Evolutionary conservation across 1,140 invertebrate species (phyloP), one percentile per base, ranked within the genome.

Genomic region (Drosophila erecta): DNA sequence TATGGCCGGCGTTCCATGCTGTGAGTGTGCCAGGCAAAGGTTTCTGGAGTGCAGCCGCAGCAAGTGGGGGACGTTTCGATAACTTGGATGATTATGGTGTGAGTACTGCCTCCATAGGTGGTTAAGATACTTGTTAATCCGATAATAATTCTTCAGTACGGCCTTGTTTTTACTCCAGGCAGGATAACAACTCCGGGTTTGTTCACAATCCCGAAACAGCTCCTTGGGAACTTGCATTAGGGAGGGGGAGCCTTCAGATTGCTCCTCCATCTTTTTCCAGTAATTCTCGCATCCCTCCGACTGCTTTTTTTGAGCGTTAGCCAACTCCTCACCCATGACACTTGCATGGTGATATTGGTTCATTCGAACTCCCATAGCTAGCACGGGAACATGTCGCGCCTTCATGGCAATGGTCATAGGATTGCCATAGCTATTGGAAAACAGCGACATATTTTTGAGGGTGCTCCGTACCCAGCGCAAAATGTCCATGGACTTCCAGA

Each of bases 341-440:
- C 17, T 2, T 61, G 58, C 53, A 73, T 72, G 11, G 47, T 80
- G 67, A 17, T 71, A 41, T 0, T 81, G 81, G 17, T 67, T 71
- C 69, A 81, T 71, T 3, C 76, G 74, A 0, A 84, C 70, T 17
- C 77, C 73, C 72, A 91, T 59, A 6, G 74, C 79, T 33, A 91
- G 51, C 17, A 91, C 90, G 2, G 90, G 83, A 33, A 72, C 64
- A 17, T 84, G 78, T 0, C 76, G 79, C 3, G 90, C 75, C 30
- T 90, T 90, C 14, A 72, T 43, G 0, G 81, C 76, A 20, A 91
- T 73, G 6, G 65, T 84, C 20, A 58, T 73, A 0, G 90, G 90
- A 6, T 81, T 87, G 4, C 79, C 86, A 54, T 91, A 91, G 4
- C 90, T 83, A 10, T 78, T 76, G 1, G 86, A 56, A 27, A 76